Evolutionary conservation across 2,888 invertebrate genomes (phyloP), one percentile per base, ranked within the genome.

Genomic region (Colostygia pectinataria): DNA sequence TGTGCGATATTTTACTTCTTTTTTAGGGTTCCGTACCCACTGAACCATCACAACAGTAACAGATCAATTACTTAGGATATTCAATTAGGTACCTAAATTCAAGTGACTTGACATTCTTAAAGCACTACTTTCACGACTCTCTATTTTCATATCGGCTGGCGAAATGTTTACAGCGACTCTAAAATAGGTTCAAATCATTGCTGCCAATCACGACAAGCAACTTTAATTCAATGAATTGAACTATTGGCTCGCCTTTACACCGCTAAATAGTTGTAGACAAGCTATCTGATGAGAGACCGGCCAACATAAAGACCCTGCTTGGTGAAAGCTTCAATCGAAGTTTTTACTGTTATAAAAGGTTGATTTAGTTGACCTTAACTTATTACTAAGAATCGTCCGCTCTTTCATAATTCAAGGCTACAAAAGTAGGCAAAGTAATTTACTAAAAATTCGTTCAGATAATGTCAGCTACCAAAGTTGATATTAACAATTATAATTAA

Each of bases 101-200:
- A 44, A 49, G 36, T 45, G 29, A 20, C 20, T 20, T 20, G 20
- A 45, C 34, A 45, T 45, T 38, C 37, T 4, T 18, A 32, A 25
- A 38, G 38, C 41, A 38, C 33, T 48, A 53, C 53, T 49, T 45
- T 53, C 53, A 45, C 48, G 38, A 41, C 48, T 53, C 53, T 53
- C 53, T 49, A 49, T 28, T 36, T 39, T 45, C 45, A 45, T 49
- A 49, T 45, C 40, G 15, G 13, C 6, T 14, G n/a, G 31, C 18
- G 20, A 41, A 41, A 53, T 44, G 53, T 45, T 53, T 45, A 36
- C 29, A 23, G 18, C 18, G 33, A 13, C 27, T 24, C 9, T 8
- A 31, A 24, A 32, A 12, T 10, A 28, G 28, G 39, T 32, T 40
- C 29, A 28, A 41, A 28, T 47, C 47, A 47, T 40, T 29, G 23